Base-by-base conservation (phyloP, 1,140 invertebrate species). In the Anoplophora glabripennis region DNA sequence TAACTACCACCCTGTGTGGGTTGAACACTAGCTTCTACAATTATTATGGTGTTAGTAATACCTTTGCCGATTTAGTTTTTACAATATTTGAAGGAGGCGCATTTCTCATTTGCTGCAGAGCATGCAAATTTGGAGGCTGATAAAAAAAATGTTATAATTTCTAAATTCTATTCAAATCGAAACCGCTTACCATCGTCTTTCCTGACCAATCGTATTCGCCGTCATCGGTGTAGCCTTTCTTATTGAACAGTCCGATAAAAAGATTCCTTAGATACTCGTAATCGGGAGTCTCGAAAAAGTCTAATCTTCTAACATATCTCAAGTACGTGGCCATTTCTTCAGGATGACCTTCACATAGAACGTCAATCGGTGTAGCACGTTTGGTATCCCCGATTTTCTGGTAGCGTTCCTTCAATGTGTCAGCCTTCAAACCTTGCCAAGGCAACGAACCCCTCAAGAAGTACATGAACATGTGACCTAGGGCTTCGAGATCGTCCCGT, bases 391-490 rank as follows among this genome's bases (percentile, higher is more conserved):
- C 96, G 76, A 99, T 99, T 84, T 99, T 99, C 83, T 99, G 95
- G 83, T 99, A 99, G 75, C 97, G 85, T 81, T 99, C 97, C 81
- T 99, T 99, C 65, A 99, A 83, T 71, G 96, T 99, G 78, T 99
- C 96, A 64, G 98, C 98, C 83, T 99, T 99, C 69, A 99, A 84
- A 64, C 98, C 98, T 83, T 99, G 97, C 98, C 98, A 99, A 56
- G 98, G 98, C 77, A 99, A 84, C 75, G 93, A 97, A 66, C 97
- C 97, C 72, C 96, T 85, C 74, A 99, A 83, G 82, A 99, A 99
- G 83, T 99, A 99, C 96, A 99, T 99, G 83, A 99, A 99, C 96
- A 99, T 99, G 83, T 99, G 96, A 62, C 98, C 98, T 65, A 99
- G 81, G 53, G 97, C 96, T 81, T 99, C 98, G 73, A 99, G 83